Percentiles rank a stretch among this genome's conserved stretches.
Evolutionary conservation across 2,888 invertebrate species (phyloP).

Genomic region (Thera britannica): DNA sequence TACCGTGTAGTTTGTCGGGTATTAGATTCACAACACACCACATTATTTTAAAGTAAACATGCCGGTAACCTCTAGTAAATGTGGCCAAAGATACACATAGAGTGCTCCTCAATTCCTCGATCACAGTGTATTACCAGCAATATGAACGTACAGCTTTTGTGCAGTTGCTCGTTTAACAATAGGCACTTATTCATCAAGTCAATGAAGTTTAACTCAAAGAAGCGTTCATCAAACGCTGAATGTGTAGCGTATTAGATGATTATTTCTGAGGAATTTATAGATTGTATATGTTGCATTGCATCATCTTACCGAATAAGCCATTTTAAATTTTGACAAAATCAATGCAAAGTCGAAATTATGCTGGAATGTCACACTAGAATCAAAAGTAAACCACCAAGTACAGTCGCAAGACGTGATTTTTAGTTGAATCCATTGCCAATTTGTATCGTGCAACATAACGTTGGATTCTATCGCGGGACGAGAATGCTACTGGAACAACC

Average conservation of each 20-base stretch:
- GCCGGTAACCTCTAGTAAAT: constrained; percentile 9
- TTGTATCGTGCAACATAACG: too few relatives aligned
- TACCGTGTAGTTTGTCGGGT: too few relatives aligned
- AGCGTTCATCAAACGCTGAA: background rate
- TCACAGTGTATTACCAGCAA: background rate
- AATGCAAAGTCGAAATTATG: too few relatives aligned
- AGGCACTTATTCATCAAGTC: background rate
- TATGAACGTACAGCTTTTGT: constrained; percentile 4
- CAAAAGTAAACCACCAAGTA: too few relatives aligned
- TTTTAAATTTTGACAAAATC: too few relatives aligned
- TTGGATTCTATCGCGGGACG: too few relatives aligned
- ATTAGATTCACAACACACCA: too few relatives aligned
- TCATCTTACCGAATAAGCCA: too few relatives aligned
- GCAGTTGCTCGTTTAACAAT: constrained; percentile 7
- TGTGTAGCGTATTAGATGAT: background rate
- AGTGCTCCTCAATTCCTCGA: constrained; percentile 8
- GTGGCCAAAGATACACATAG: constrained; percentile 10
- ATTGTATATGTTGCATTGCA: background rate
- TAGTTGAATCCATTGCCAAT: too few relatives aligned
- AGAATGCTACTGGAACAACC: too few relatives aligned
- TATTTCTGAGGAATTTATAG: background rate
- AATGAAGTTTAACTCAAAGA: constrained; percentile 5
- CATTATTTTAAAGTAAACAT: background rate
- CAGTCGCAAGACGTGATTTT: too few relatives aligned
- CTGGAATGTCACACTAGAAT: too few relatives aligned